These are phyloP conservation scores for Empis stercorea DNA, from an alignment of 2,888 invertebrate genomes.

Conservation along the genomic window DNA sequence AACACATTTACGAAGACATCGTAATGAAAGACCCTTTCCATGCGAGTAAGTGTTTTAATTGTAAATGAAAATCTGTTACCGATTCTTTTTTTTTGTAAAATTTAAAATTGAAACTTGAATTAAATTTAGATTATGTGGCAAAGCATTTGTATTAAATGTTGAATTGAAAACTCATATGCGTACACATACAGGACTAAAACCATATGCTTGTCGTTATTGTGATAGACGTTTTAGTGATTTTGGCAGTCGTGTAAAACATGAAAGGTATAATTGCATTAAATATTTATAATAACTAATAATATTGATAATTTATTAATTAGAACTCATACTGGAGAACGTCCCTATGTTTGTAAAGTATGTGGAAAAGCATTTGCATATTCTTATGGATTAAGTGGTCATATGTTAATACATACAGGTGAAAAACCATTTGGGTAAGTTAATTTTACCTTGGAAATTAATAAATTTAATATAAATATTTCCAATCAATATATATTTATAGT, in stretches of 20 bases:
- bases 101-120: no score
- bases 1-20: constrained; percentile 34
- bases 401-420: constrained; percentile 33
- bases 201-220: constrained; percentile 32
- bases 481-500: no score
- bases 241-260: constrained; percentile 35
- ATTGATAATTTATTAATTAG: no score
- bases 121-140: no score
- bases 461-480: no score
- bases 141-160: no score
- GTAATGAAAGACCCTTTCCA: constrained; percentile 22
- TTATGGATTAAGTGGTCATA: constrained; percentile 31
- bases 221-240: constrained; percentile 34
- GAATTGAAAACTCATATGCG: no score
- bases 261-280: constrained; percentile 20
- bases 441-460: background rate
- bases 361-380: constrained; percentile 32
- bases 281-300: no score
- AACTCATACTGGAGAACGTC: constrained; percentile 32
- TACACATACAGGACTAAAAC: constrained; percentile 33
- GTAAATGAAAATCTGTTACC: no score
- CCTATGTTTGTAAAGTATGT: constrained; percentile 30
- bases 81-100: no score
- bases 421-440: constrained; percentile 29
- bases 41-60: constrained; percentile 1